Evolutionary conservation across 2,113 vertebrate genomes (phyloP), one percentile per base, ranked within the genome.

Genomic region (Callorhinus ursinus): DNA sequence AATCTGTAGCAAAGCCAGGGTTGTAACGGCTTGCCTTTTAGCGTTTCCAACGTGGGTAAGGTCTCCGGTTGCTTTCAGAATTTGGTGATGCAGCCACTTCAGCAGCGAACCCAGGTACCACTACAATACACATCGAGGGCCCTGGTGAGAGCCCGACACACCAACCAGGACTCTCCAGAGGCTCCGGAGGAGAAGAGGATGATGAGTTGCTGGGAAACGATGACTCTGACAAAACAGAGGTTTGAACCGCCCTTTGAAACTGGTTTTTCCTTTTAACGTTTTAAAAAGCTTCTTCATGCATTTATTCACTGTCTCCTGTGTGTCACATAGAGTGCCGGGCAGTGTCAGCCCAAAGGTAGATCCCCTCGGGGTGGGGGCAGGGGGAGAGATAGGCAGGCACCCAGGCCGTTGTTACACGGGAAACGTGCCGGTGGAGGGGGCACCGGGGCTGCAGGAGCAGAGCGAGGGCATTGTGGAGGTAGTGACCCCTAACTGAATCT

Each of bases 141-240:
- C 98, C 99, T 0, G 33, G 69, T 0, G 96, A 98, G 18, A 98
- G 98, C 72, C 90, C 98, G 4, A 98, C 98, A 74, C 99, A 97
- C 12, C 99, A 99, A 63, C 97, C 97, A 28, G 94, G 98, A 53
- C 84, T 87, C 42, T 85, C 86, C 74, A 98, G 98, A 90, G 97
- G 98, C 80, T 26, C 96, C 4, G 94, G 98, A n/a, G 98, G 98
- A 83, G 99, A 99, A 63, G 99, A 98, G 12, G 99, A 99, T 12
- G 99, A 99, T 55, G 99, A 99, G 22, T 97, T 99, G 42, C 97
- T 99, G 85, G 99, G 98, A 11, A 98, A 98, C 0, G 99, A 99
- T 2, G 99, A 99, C 97, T 99, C 99, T 0, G 99, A 99, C 98
- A 99, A 99, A 97, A 98, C 99, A 22, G 99, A 99, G 99, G 99